Conservation (phyloP, 2,888 invertebrate genomes). For the Sphaeridia pumilis region DNA sequence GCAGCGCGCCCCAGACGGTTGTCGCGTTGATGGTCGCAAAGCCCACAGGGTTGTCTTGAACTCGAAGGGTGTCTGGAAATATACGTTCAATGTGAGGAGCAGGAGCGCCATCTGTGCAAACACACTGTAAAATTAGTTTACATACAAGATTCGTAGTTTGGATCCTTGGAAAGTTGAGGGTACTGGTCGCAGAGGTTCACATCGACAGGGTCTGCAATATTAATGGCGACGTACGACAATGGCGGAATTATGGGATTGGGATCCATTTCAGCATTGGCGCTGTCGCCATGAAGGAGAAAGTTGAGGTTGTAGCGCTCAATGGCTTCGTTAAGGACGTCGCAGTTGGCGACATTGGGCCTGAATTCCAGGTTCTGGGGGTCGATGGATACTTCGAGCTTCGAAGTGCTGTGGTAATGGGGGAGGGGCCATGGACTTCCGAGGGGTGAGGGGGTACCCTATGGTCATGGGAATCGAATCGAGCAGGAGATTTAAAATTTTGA, state of each 20-base stretch:
- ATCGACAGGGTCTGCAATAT: slow-evolving; percentile 8
- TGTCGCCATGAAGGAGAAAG: neutral
- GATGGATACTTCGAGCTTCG: neutral
- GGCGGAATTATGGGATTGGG: slow-evolving; percentile 2
- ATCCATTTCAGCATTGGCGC: neutral
- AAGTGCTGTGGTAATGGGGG: slow-evolving; percentile 11
- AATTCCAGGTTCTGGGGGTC: slow-evolving; percentile 3
- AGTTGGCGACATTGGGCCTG: slow-evolving; percentile 9
- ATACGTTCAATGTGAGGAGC: too few species aligned
- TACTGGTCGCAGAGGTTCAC: slow-evolving; percentile 20
- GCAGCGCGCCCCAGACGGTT: slow-evolving; percentile 14
- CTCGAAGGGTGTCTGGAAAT: too few species aligned
- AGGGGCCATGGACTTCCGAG: slow-evolving; percentile 32
- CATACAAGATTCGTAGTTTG: slow-evolving; percentile 18
- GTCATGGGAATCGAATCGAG: neutral
- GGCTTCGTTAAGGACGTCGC: slow-evolving; percentile 22
- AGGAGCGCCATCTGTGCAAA: too few species aligned
- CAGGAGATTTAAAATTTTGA: neutral
- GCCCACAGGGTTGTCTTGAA: neutral
- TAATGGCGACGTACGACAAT: slow-evolving; percentile 16
- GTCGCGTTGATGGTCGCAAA: slow-evolving; percentile 20
- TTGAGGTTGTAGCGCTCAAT: slow-evolving; percentile 23
- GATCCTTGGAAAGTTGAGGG: slow-evolving; percentile 19
- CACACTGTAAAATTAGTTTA: neutral
- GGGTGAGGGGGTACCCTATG: slow-evolving; percentile 14